Base-by-base conservation (phyloP, 2,113 vertebrate species). In the Otocyon megalotis region DNA sequence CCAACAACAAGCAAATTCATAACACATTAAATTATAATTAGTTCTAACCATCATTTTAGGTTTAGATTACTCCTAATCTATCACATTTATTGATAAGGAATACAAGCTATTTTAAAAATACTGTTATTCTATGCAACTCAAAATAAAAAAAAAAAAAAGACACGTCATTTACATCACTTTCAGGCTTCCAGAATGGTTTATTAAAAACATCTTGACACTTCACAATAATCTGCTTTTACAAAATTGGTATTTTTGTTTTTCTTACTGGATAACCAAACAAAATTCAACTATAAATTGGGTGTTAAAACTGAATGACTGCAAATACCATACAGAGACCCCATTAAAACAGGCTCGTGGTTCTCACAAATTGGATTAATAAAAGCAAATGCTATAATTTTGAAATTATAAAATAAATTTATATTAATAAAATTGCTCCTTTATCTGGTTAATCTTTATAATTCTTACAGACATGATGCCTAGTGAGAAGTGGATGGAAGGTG, bases 31-130 rank as follows among this genome's bases (percentile, higher is more conserved):
- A 56, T 62, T 65, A 48, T 82, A 50, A 88, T 67, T 92, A 77
- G n/a, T 12, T 62, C 26, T 85, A 77, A 53, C 30, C 50, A 83
- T 62, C 54, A 85, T 71, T 90, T 90, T 90, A 71, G 72, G 53
- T 60, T 79, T 50, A 88, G 50, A 30, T 77, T 83, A 83, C 14
- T 37, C 83, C 22, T 17, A 87, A 89, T 58, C 17, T 50, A 37
- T 60, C 50, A 53, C 0, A 60, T 84, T 89, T 84, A 79, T 54
- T 77, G 53, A 84, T 71, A 89, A 96, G 58, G 16, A 90, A 90
- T 22, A 26, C 16, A 85, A 62, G 16, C 43, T 85, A 28, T 69
- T 85, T 93, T 88, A 28, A 16, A 96, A 89, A 84, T 93, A 56
- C 26, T 69, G 28, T 74, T 88, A 83, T 53, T 67, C 37, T 26